Percentiles rank a stretch among this genome's conserved stretches.
These are phyloP conservation scores for Drosophila repletoides DNA, from an alignment of 1,140 invertebrate species.

Conservation along the genomic window DNA sequence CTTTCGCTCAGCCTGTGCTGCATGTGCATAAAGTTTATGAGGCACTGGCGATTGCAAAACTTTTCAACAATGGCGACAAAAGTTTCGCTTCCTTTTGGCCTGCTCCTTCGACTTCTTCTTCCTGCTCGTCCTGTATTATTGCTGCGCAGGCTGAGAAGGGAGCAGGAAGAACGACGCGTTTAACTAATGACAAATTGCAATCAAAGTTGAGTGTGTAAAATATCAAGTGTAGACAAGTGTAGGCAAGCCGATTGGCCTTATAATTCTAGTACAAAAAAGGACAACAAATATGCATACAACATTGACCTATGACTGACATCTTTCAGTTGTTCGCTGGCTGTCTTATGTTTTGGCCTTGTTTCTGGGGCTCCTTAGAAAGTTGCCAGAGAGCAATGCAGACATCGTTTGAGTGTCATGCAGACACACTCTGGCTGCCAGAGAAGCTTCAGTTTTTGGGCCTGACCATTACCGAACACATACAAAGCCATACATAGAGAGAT, in stretches of 20 bases:
- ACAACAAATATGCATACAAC: not conserved
- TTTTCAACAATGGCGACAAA: constrained; percentile 76
- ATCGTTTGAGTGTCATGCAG: constrained; percentile 22
- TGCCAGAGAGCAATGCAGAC: constrained; percentile 13
- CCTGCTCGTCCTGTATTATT: not conserved
- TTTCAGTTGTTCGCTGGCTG: constrained; percentile 6
- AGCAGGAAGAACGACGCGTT: constrained; percentile 13
- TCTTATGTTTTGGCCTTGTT: constrained; percentile 24
- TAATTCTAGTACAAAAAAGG: constrained; percentile 21
- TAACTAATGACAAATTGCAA: constrained; percentile 49
- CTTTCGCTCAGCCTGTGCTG: constrained; percentile 16
- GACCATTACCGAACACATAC: constrained; percentile 16
- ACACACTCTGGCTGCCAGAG: constrained; percentile 17
- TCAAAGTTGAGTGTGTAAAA: constrained; percentile 41
- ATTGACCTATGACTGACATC: too few species aligned
- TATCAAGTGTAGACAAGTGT: constrained; percentile 33
- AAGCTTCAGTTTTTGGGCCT: constrained; percentile 16
- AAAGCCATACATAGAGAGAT: not conserved
- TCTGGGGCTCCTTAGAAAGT: constrained; percentile 1
- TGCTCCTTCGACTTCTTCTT: not conserved
- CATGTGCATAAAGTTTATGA: constrained; percentile 73
- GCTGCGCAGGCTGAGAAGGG: not conserved
- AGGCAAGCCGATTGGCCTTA: not conserved
- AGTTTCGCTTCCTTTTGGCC: constrained; percentile 55
- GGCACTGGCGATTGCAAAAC: constrained; percentile 75